Base-by-base conservation (phyloP, 2,113 vertebrate species). In the Phrynocephalus versicolor region DNA sequence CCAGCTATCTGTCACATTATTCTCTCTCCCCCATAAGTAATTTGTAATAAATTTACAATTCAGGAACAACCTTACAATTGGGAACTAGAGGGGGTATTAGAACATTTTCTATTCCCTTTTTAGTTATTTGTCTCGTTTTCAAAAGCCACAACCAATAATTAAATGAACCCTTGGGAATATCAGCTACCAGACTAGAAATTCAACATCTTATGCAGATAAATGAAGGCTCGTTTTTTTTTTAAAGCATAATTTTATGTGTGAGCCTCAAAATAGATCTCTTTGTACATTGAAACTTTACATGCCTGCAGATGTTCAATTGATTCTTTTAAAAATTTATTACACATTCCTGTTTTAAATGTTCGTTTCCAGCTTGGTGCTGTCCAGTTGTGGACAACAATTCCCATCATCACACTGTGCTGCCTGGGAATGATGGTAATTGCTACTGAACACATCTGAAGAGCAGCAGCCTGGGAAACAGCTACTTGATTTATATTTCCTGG, bases 251-350 rank as follows among this genome's bases (percentile, higher is more conserved):
- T n/a, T n/a, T n/a, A n/a, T n/a, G n/a, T n/a, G n/a, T n/a, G n/a
- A n/a, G n/a, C n/a, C n/a, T n/a, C n/a, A n/a, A n/a, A n/a, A n/a
- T n/a, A n/a, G n/a, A n/a, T 9, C 33, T 81, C 58, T 39, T 85
- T 30, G 71, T n/a, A 80, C 51, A 23, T 0, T 0, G 65, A 69
- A 57, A 2, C 65, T 30, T 57, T 18, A 41, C 2, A 6, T 55
- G 39, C 15, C 39, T 33, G 2, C 33, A 1, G 1, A 33, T 41
- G 73, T 75, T 12, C 72, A 37, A 70, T 45, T 62, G 71, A 65
- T 79, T 88, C 39, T 18, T 71, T 41, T 79, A 82, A 75, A 82
- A n/a, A 57, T 7, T 60, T 37, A 57, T 78, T 51, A 30, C 35
- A 75, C 3, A 21, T 82, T 60, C 14, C 27, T 25, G 8, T 27